phyloP scores from a whole-genome alignment of 1,140 invertebrate genomes.

The Musca vetustissima region DNA sequence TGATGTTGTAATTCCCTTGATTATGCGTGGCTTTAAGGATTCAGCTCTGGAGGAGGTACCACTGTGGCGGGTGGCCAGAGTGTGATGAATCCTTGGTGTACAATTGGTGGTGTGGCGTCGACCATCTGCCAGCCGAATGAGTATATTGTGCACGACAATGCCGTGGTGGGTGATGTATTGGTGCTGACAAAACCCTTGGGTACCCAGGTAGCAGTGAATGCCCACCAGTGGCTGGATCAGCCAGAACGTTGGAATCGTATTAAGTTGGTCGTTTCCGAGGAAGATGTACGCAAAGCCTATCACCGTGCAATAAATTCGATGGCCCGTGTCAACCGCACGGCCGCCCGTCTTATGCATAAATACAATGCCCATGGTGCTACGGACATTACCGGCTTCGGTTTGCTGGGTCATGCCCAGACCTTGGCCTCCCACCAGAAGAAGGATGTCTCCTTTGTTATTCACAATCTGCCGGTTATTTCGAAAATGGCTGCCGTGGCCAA shows the following conservation, averaged over 20 bases:
- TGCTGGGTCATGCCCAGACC: conserved; percentile 95
- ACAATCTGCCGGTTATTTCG: conserved; percentile 94
- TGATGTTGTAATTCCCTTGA: conserved; percentile 91
- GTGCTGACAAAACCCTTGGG: conserved; percentile 96
- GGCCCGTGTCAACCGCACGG: conserved; percentile 91
- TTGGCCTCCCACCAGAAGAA: conserved; percentile 95
- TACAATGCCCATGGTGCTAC: conserved; percentile 98
- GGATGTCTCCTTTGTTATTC: conserved; percentile 96
- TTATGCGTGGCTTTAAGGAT: conserved; percentile 67
- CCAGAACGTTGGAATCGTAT: conserved; percentile 96
- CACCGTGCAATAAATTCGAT: conserved; percentile 96
- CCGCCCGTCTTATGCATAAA: conserved; percentile 94
- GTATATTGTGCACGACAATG: conserved; percentile 95
- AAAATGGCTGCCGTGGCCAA: conserved; percentile 97
- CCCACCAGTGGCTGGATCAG: conserved; percentile 95
- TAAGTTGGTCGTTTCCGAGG: conserved; percentile 92
- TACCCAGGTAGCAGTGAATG: conserved; percentile 95
- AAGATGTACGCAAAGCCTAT: conserved; percentile 93
- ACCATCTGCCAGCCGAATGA: conserved; percentile 93
- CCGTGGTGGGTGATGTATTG: conserved; percentile 93
- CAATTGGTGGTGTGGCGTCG: conserved; percentile 94
- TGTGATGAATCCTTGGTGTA: conserved; percentile 97
- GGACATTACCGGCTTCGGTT: conserved; percentile 95
- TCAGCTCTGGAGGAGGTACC: conserved; percentile 88
- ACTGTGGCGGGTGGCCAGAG: conserved; percentile 95